Conservation (phyloP, 1,140 invertebrate genomes). For the Pseudomyrmex concolor region DNA sequence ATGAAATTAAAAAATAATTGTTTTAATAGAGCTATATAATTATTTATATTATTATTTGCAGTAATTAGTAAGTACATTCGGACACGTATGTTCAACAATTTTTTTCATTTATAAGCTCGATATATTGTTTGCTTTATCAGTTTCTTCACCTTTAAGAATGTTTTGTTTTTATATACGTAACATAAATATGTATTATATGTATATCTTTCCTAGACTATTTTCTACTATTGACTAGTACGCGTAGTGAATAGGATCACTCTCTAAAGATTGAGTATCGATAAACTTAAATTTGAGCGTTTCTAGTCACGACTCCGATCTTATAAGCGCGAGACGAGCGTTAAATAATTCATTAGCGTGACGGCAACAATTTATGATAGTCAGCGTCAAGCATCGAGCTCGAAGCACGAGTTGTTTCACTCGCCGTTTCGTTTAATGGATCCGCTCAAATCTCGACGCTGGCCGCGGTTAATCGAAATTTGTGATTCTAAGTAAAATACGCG, state of each 20-base stretch:
- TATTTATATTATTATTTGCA: no score
- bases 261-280: conserved; percentile 25
- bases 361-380: conserved; percentile 37
- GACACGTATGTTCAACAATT: no score
- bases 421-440: conserved; percentile 25
- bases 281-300: conserved; percentile 42
- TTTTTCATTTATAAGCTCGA: background rate
- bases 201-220: background rate
- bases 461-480: conserved; percentile 38
- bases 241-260: conserved; percentile 22
- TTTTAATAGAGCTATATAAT: no score
- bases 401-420: background rate
- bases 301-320: conserved; percentile 18
- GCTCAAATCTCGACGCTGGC: background rate
- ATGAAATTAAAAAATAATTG: no score
- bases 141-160: background rate
- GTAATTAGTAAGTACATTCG: no score
- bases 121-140: background rate
- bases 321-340: conserved; percentile 26
- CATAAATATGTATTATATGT: conserved; percentile 32
- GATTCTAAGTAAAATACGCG: conserved; percentile 33
- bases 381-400: background rate
- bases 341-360: conserved; percentile 51
- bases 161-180: background rate
- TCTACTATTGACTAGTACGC: background rate